Conservation (phyloP, 2,113 vertebrate species). For the Oreocharis arfaki region DNA sequence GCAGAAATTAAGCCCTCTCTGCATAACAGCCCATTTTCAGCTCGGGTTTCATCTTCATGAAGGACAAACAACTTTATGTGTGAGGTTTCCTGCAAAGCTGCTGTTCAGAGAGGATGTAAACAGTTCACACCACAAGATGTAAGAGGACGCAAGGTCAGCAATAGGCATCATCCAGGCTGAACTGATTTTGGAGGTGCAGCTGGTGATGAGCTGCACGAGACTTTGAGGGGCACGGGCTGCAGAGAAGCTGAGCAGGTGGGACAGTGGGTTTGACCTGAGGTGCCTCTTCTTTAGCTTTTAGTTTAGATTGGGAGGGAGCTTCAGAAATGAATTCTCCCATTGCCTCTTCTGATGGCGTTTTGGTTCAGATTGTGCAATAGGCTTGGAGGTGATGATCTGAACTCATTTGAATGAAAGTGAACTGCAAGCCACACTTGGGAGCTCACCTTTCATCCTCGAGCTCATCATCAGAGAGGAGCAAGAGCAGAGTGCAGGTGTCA, state of each 20-base stretch:
- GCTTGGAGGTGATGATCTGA: neutral
- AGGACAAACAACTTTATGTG: neutral
- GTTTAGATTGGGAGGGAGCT: neutral
- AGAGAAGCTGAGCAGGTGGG: neutral
- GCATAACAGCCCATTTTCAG: neutral
- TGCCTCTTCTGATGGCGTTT: neutral
- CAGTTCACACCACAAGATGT: accelerated
- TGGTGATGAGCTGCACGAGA: neutral
- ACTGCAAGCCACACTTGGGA: neutral
- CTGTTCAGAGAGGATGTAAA: neutral
- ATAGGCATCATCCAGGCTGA: neutral
- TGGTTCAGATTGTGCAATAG: neutral
- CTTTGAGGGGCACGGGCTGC: neutral
- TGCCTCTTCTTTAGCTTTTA: neutral
- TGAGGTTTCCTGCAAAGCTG: neutral
- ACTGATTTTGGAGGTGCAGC: neutral
- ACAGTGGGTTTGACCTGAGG: neutral
- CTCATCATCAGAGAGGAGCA: neutral
- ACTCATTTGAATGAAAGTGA: neutral
- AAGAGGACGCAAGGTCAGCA: neutral
- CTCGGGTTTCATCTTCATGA: neutral
- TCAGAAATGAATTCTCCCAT: neutral
- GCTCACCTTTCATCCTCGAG: accelerated
- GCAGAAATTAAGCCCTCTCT: neutral
- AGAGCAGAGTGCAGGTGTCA: no score